These are phyloP conservation scores for Thalassophryne amazonica DNA, from an alignment of 2,797 vertebrate species.

Conservation along the genomic window DNA sequence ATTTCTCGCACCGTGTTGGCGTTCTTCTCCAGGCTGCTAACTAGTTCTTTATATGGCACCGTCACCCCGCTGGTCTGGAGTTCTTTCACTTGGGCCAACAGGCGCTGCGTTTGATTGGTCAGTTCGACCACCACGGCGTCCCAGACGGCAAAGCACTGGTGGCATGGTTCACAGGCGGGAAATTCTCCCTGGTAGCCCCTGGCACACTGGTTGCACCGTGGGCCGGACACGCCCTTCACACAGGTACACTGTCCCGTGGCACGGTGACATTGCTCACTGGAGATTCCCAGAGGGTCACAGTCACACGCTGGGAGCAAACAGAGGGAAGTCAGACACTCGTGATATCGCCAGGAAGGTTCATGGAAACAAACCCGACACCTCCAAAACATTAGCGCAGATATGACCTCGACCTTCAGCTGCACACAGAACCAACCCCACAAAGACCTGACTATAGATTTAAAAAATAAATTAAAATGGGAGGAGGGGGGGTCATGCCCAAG, in stretches of 20 bases:
- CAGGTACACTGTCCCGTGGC: conserved; percentile 88
- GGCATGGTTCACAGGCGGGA: conserved; percentile 86
- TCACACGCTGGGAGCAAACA: conserved; percentile 83
- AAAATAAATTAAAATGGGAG: too few species aligned
- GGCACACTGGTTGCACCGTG: conserved; percentile 86
- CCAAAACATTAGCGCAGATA: too few species aligned
- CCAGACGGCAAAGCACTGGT: conserved; percentile 90
- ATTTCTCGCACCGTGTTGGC: conserved; percentile 82
- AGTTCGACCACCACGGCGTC: conserved; percentile 83
- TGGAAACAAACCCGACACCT: too few species aligned
- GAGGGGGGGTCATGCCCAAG: too few species aligned
- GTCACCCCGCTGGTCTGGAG: conserved; percentile 84
- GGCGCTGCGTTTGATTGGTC: conserved; percentile 83
- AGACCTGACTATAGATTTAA: too few species aligned
- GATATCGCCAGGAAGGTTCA: not conserved
- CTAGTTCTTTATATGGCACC: conserved; percentile 84
- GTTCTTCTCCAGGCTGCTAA: conserved; percentile 83
- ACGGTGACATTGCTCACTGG: conserved; percentile 87
- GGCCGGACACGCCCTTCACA: conserved; percentile 82
- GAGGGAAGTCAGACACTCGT: not conserved
- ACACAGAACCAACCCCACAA: too few species aligned
- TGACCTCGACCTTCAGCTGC: too few species aligned
- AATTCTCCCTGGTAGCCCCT: conserved; percentile 87
- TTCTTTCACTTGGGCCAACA: conserved; percentile 83
- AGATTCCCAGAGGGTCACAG: conserved; percentile 87